Conservation (phyloP, 2,797 vertebrate species). For the Neoniphon sammara region DNA sequence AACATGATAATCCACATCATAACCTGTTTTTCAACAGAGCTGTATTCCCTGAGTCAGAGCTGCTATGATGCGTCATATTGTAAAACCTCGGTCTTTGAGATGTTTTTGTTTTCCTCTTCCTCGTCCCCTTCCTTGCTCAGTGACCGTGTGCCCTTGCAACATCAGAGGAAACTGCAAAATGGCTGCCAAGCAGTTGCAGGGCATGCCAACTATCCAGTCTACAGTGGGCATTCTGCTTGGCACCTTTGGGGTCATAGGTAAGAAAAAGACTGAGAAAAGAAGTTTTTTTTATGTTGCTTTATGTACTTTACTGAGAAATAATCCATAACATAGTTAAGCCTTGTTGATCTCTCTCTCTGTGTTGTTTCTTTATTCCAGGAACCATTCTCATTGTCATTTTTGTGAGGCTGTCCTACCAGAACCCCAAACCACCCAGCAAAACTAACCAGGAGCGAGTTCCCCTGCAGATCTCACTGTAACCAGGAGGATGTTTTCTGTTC, state of each 20-base stretch:
- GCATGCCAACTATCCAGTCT: conserved; percentile 87
- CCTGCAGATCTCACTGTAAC: conserved; percentile 78
- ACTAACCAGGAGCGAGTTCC: conserved; percentile 81
- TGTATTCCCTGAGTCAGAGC: conserved; percentile 3
- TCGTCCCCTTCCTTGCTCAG: conserved; percentile 59
- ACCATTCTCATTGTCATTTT: conserved; percentile 82
- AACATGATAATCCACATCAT: no score
- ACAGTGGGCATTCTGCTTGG: conserved; percentile 84
- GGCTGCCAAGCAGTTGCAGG: conserved; percentile 83
- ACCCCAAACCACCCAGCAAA: conserved; percentile 76
- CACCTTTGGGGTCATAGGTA: conserved; percentile 84
- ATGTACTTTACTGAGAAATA: neutral
- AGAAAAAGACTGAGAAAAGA: conserved; percentile 21
- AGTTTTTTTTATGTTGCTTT: no score
- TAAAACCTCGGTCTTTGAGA: neutral
- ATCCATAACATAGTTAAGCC: neutral
- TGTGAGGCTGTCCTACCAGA: conserved; percentile 84
- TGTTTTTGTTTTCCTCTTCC: conserved; percentile 20
- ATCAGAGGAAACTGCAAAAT: conserved; percentile 84
- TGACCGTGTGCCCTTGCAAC: conserved; percentile 86
- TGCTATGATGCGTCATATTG: neutral
- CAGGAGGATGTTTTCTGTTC: neutral
- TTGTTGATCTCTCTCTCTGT: neutral
- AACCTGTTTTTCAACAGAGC: neutral
- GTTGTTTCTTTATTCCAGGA: conserved; percentile 67